Evolutionary conservation across 2,113 vertebrate species (phyloP), one percentile per base, ranked within the genome.

Genomic region (Tychaedon coryphoeus): DNA sequence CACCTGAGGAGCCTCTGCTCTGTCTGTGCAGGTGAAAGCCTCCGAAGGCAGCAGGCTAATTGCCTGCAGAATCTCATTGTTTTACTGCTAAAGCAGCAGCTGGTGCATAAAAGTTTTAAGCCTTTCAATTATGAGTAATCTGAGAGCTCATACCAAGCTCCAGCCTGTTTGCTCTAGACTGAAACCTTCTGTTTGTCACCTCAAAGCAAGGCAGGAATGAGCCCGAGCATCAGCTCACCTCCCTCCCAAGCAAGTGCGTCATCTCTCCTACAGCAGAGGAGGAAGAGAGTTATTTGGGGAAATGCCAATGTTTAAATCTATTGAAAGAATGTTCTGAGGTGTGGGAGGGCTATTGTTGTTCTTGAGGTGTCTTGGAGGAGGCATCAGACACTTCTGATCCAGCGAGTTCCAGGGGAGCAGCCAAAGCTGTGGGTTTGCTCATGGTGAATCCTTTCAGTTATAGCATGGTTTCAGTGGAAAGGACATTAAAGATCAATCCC

Each of bases 211-310:
- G 6, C 86, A 93, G 74, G 92, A 86, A 82, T 1, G 64, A 92
- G 88, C 86, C 86, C 73, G 71, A 92, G 75, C 93, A 95, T 75
- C 95, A 69, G 53, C 54, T 94, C 78, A n/a, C 45, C 88, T 91
- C 87, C 70, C 74, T 90, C 88, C 42, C 66, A 24, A 34, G 66
- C 36, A 10, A 78, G 36, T 60, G 77, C 10, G 7, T 95, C 92
- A 92, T 62, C 42, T 16, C 85, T 90, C 88, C 66, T 9, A 5
- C 43, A 88, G 18, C 36, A 17, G n/a, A n/a, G 73, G 73, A 80
- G 40, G 87, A 42, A 64, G 47, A 0, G 2, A 64, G 65, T 87
- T 95, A 89, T 85, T 79, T 89, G 80, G 34, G 77, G 65, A 90
- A 79, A 70, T 42, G 50, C 28, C 61, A 72, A 12, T 42, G 18